Conservation (phyloP, 2,888 invertebrate species). For the Xestia c-nigrum region DNA sequence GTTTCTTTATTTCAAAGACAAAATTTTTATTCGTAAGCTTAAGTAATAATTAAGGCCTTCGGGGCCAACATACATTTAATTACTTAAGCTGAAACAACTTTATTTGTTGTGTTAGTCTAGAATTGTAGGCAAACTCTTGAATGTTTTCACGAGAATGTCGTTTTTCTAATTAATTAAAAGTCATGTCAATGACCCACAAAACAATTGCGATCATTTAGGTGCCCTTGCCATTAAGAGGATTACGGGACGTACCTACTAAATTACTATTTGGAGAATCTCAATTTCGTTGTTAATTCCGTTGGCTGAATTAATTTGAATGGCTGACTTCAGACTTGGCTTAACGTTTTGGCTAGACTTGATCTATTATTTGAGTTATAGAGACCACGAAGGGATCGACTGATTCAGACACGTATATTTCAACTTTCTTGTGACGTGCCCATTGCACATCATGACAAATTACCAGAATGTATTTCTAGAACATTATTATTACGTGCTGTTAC, state of each 20-base stretch:
- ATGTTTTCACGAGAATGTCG: conserved; percentile 6
- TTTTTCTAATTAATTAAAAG: conserved; percentile 1
- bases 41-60: not conserved
- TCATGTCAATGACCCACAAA: conserved; percentile 1
- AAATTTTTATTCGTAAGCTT: not conserved
- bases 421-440: conserved; percentile 7
- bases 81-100: not conserved
- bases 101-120: conserved; percentile 15
- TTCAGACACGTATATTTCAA: not conserved
- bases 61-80: too few species aligned
- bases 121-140: not conserved
- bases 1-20: conserved; percentile 21
- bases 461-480: conserved; percentile 23
- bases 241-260: conserved; percentile 12
- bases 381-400: conserved; percentile 15
- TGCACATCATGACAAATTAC: conserved; percentile 10
- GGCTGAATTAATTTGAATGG: conserved; percentile 13
- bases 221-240: not conserved
- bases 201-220: conserved; percentile 13
- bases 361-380: conserved; percentile 6
- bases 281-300: not conserved
- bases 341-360: conserved; percentile 7
- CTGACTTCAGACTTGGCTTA: conserved; percentile 9
- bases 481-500: conserved; percentile 15
- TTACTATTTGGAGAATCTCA: conserved; percentile 27